phyloP scores from a whole-genome alignment of 2,113 vertebrate genomes.

The Oncorhynchus clarkii region DNA sequence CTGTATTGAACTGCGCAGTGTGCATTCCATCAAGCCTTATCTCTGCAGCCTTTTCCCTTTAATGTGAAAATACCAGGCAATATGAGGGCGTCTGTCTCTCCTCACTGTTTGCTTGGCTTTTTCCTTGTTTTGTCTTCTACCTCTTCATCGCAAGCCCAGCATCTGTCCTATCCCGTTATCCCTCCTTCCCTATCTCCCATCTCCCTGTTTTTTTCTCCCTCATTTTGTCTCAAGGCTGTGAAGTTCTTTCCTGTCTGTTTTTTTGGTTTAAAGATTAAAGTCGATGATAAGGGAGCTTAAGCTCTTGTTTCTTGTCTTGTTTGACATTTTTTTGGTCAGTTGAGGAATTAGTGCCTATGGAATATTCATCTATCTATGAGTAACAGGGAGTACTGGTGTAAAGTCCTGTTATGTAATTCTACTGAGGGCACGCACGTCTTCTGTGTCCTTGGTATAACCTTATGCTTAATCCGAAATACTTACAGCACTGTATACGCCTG shows the following conservation, averaged over 20 bases:
- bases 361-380: not conserved
- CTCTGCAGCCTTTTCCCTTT: slow-evolving; percentile 33
- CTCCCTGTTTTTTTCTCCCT: slow-evolving; percentile 30
- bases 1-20: not conserved
- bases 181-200: slow-evolving; percentile 24
- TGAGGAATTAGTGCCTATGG: slow-evolving; percentile 32
- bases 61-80: slow-evolving; percentile 46
- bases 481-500: no score
- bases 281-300: slow-evolving; percentile 39
- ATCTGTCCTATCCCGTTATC: slow-evolving; percentile 29
- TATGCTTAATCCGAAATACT: not conserved
- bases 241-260: not conserved
- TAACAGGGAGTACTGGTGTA: slow-evolving; percentile 14
- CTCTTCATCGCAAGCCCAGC: slow-evolving; percentile 15
- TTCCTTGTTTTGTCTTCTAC: slow-evolving; percentile 59
- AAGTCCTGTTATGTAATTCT: slow-evolving; percentile 27
- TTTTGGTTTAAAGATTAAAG: slow-evolving; percentile 38
- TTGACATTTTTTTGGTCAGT: slow-evolving; percentile 27
- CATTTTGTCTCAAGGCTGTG: slow-evolving; percentile 26
- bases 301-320: slow-evolving; percentile 29
- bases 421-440: slow-evolving; percentile 2
- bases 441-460: slow-evolving; percentile 4
- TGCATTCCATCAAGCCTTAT: slow-evolving; percentile 19
- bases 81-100: slow-evolving; percentile 33
- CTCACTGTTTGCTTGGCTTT: slow-evolving; percentile 39